Base-by-base conservation (phyloP, 1,140 invertebrate genomes). In the Halictus rubicundus region DNA sequence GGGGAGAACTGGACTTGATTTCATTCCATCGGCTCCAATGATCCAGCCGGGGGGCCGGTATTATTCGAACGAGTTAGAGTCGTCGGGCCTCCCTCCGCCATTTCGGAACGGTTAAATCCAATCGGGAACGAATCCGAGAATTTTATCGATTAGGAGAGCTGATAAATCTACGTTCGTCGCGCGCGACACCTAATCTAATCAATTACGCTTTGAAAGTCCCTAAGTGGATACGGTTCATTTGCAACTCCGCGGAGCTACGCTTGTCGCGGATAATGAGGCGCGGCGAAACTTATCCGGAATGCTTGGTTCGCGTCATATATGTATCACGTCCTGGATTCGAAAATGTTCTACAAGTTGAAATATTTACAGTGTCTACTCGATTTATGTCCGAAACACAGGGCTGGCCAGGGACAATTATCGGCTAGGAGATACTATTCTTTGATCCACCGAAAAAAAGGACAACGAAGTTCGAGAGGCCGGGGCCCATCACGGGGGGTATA, bases 181-280 rank as follows among this genome's bases (percentile, higher is more conserved):
- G 9, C 37, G 54, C 63, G 42, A 63, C 19, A 32, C 39, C 39
- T n/a, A 32, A 73, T 32, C 39, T 19, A 37, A 73, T 73, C 60
- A 57, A 46, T 46, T 32, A 32, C 23, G 21, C 12, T 73, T 27
- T n/a, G 27, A 12, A 46, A 39, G 70, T 7, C 27, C 57, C 59
- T 72, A 72, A 72, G 59, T 72, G 21, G 39, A 10, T 27, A 8
- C 39, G 19, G 23, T 73, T 46, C 27, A 73, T 49, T 63, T 60
- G 21, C 25, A 61, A 6, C 63, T 42, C 42, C 63, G 21, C 5
- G 7, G 21, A 42, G 21, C 9, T 4, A 42, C 37, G 32, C 39
- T 19, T 14, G 63, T 19, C 32, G 37, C 21, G 16, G 37, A 19
- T 65, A 23, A 42, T n/a, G 21, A 10, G 37, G 32, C 39, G 21